A percentile compares a stretch with the other conserved stretches of the same genome.
Evolutionary conservation across 1,140 invertebrate species (phyloP).

Genomic region (Aphaenogaster floridana): DNA sequence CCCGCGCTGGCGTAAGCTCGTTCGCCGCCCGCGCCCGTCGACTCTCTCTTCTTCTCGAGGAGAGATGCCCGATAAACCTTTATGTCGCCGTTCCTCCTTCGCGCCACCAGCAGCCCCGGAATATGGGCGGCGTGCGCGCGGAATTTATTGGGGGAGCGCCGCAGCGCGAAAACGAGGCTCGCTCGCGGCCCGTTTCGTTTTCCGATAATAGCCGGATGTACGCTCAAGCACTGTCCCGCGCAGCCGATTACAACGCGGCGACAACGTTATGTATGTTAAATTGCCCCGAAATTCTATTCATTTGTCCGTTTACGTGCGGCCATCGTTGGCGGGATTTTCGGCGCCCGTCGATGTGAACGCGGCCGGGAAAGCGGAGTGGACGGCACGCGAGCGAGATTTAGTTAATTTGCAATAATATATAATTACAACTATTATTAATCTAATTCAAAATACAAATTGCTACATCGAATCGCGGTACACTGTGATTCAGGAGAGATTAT

Average conservation of each 20-base stretch:
- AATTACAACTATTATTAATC: conserved; percentile 23
- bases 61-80: conserved; percentile 55
- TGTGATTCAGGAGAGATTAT: not conserved
- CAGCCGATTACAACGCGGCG: conserved; percentile 36
- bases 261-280: conserved; percentile 60
- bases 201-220: conserved; percentile 53
- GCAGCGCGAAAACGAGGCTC: conserved; percentile 61
- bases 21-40: conserved; percentile 4
- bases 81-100: conserved; percentile 45
- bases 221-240: conserved; percentile 39
- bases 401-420: conserved; percentile 24
- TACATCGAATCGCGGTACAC: not conserved
- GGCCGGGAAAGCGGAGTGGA: not conserved
- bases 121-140: conserved; percentile 33
- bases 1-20: conserved; percentile 56
- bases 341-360: not conserved
- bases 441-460: not conserved
- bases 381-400: not conserved
- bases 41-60: not conserved
- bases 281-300: conserved; percentile 60
- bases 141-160: conserved; percentile 31
- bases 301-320: conserved; percentile 48
- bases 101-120: conserved; percentile 15
- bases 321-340: conserved; percentile 43
- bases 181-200: conserved; percentile 44